Conservation (phyloP, 2,113 vertebrate genomes). For the Clarias batrachus region DNA sequence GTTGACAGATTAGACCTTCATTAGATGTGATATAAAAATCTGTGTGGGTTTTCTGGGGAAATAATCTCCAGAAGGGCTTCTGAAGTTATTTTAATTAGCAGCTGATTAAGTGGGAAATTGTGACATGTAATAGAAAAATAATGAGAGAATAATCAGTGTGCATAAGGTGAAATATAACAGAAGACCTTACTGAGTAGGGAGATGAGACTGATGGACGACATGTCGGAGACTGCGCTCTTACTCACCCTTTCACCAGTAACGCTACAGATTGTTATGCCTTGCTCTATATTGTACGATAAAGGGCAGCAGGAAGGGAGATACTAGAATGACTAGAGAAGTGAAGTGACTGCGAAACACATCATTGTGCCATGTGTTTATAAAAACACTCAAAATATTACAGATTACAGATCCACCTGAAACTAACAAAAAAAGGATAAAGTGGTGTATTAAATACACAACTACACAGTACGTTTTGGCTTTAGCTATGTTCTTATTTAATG, state of each 20-base stretch:
- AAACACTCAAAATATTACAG: neutral
- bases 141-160: conserved; percentile 38
- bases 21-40: conserved; percentile 57
- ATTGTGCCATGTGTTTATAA: neutral
- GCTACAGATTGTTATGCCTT: neutral
- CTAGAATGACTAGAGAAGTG: neutral
- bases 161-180: conserved; percentile 40
- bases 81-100: conserved; percentile 63
- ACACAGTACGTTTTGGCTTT: neutral
- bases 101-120: conserved; percentile 59
- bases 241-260: neutral
- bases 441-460: neutral
- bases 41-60: conserved; percentile 44
- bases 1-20: conserved; percentile 57
- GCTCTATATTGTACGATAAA: neutral
- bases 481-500: too few relatives aligned
- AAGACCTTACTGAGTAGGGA: conserved; percentile 11
- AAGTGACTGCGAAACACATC: neutral
- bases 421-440: neutral
- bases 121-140: conserved; percentile 54
- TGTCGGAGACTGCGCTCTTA: neutral
- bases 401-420: neutral
- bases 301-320: neutral
- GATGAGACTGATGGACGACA: neutral
- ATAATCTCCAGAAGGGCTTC: conserved; percentile 52